Evolutionary conservation across 1,140 invertebrate species (phyloP).

Genomic region (Tetragnatha versicolor): DNA sequence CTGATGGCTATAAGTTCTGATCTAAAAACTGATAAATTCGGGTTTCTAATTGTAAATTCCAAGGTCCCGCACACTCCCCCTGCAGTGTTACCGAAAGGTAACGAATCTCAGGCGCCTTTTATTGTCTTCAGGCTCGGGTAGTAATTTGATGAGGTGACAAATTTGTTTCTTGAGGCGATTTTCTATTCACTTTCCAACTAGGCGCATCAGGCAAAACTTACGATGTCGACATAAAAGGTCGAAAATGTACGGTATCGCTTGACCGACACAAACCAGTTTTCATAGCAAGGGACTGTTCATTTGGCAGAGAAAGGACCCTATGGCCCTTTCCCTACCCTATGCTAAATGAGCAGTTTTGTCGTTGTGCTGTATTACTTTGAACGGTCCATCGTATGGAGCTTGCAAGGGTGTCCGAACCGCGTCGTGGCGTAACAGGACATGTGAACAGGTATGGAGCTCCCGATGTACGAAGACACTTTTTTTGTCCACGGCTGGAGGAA

Average conservation of each 20-base stretch:
- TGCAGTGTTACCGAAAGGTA: neutral
- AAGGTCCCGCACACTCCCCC: neutral
- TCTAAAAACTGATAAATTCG: no score
- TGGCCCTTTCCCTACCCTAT: neutral
- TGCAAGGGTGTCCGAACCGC: neutral
- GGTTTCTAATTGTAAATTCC: no score
- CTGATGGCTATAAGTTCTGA: no score
- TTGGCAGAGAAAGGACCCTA: neutral
- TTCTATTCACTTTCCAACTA: neutral
- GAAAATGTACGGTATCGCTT: no score
- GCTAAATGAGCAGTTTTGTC: neutral
- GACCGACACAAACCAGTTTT: no score
- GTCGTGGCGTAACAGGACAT: neutral
- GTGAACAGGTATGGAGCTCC: neutral
- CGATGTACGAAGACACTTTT: neutral
- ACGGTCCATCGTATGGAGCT: neutral
- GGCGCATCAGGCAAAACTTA: no score
- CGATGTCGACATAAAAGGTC: no score
- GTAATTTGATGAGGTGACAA: neutral
- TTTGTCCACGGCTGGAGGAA: neutral
- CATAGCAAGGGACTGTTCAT: neutral
- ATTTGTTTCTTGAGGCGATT: neutral
- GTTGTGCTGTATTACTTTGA: neutral
- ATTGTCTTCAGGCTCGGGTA: neutral
- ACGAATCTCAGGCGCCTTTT: neutral